Conservation (phyloP, 2,888 invertebrate species). For the Adelphocoris suturalis region DNA sequence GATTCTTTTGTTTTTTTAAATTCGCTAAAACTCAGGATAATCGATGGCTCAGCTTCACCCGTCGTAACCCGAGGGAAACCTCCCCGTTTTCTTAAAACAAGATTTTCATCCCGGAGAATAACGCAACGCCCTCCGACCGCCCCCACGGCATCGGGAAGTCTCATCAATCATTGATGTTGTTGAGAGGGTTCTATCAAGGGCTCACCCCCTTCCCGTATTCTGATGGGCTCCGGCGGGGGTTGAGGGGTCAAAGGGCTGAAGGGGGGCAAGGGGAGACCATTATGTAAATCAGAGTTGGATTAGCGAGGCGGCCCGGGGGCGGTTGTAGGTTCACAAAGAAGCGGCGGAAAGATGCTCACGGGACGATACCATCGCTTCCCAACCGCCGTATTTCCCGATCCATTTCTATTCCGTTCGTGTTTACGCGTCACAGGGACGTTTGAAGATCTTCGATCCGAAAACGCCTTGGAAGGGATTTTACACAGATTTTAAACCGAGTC, state of each 20-base stretch:
- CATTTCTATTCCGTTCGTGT: conserved; percentile 19
- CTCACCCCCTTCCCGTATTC: conserved; percentile 1
- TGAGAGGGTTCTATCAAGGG: conserved; percentile 38
- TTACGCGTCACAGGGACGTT: background rate
- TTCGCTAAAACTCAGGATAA: background rate
- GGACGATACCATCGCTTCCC: background rate
- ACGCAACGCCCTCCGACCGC: background rate
- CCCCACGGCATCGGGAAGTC: conserved; percentile 1
- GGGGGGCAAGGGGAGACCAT: background rate
- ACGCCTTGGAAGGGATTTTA: too few relatives aligned
- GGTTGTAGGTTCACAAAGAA: conserved; percentile 32
- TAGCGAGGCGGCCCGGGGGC: conserved; percentile 5
- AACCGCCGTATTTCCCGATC: background rate
- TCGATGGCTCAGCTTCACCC: background rate
- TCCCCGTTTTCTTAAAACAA: background rate
- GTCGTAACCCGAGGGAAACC: background rate
- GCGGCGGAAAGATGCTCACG: background rate
- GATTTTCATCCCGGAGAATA: background rate
- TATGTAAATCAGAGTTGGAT: conserved; percentile 42
- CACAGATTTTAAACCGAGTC: too few relatives aligned
- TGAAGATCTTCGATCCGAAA: too few relatives aligned
- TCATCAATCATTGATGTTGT: conserved; percentile 42
- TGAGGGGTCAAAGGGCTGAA: background rate
- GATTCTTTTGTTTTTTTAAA: too few relatives aligned
- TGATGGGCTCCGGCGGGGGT: background rate